phyloP scores from a whole-genome alignment of 2,797 vertebrate genomes.

The Crenichthys baileyi region DNA sequence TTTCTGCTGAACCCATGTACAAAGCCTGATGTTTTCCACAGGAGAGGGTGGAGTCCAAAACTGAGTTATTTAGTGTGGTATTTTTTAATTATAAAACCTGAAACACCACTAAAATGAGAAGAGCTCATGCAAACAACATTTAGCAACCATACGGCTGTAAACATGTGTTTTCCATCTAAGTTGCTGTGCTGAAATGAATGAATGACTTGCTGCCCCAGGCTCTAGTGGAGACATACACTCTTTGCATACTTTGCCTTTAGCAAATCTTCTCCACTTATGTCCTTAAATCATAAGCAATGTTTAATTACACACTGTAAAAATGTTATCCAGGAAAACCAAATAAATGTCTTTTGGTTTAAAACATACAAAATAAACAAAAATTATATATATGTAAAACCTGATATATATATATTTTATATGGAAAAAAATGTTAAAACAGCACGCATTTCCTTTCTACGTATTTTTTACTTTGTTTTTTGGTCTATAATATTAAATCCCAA shows the following conservation, averaged over 20 bases:
- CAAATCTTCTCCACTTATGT: not conserved
- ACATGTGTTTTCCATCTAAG: conserved; percentile 53
- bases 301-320: not conserved
- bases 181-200: not conserved
- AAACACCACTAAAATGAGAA: not conserved
- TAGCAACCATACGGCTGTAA: conserved; percentile 4
- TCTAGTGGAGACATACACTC: conserved; percentile 28
- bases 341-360: not conserved
- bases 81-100: conserved; percentile 1
- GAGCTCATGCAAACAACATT: conserved; percentile 11
- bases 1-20: not conserved
- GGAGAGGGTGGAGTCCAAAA: conserved; percentile 3
- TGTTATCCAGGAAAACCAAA: not conserved
- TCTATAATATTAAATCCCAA: not conserved
- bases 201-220: conserved; percentile 14
- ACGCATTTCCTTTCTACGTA: not conserved
- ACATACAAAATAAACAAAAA: not conserved
- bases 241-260: conserved; percentile 19
- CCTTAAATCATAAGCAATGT: conserved; percentile 6
- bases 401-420: not conserved
- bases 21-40: not conserved
- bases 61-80: not conserved
- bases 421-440: not conserved
- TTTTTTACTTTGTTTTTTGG: not conserved
- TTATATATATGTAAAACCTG: not conserved